These are phyloP conservation scores for Gortyna flavago DNA, from an alignment of 2,888 invertebrate genomes.

Conservation along the genomic window DNA sequence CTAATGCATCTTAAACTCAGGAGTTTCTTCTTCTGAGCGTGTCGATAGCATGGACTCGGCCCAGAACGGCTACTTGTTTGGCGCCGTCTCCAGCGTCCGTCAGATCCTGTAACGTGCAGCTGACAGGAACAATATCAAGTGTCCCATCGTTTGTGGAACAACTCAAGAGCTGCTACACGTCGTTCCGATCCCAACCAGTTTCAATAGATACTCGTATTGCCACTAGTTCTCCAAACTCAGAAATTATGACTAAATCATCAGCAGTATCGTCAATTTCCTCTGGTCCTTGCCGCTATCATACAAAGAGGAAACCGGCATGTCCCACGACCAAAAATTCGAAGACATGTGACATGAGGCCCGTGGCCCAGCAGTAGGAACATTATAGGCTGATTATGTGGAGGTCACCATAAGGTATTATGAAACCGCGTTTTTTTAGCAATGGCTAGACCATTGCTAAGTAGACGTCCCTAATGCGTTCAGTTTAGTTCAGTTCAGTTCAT, in stretches of 20 bases:
- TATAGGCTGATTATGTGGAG: not conserved
- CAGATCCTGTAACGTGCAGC: too few relatives aligned
- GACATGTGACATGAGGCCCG: not conserved
- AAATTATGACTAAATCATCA: not conserved
- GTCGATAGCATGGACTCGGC: too few relatives aligned
- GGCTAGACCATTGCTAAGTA: too few relatives aligned
- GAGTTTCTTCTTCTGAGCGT: not conserved
- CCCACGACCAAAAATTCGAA: too few relatives aligned
- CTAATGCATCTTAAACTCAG: not conserved
- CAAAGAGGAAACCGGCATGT: not conserved
- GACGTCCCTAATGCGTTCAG: not conserved
- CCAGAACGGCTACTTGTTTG: too few relatives aligned
- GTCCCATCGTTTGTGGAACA: too few relatives aligned
- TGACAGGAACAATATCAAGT: too few relatives aligned
- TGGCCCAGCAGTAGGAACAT: not conserved
- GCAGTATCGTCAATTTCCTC: not conserved
- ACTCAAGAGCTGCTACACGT: not conserved
- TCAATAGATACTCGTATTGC: not conserved
- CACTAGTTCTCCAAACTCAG: not conserved
- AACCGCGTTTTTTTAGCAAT: not conserved
- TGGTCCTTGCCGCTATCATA: not conserved
- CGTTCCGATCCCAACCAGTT: not conserved
- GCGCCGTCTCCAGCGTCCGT: too few relatives aligned
- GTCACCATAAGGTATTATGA: not conserved
- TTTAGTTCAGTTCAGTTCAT: too few relatives aligned